A percentile compares a stretch with the other conserved stretches of the same genome.
phyloP scores from a whole-genome alignment of 1,140 invertebrate species.

The Heterodera carotae region DNA sequence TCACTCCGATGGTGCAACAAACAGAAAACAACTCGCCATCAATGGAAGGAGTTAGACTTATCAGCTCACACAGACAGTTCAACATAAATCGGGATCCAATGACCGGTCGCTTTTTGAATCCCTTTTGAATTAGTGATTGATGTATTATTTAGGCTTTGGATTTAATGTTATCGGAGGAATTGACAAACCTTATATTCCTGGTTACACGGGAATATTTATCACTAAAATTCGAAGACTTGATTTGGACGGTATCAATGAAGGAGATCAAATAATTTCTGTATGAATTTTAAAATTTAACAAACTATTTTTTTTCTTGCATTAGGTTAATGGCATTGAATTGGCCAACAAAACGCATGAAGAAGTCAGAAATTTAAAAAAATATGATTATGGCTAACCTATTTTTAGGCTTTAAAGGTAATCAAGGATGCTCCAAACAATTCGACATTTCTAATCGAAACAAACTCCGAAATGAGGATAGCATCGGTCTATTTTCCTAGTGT shows the following conservation, averaged over 20 bases:
- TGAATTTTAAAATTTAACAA: neutral
- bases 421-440: neutral
- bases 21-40: neutral
- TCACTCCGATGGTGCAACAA: neutral
- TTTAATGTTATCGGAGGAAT: conserved; percentile 18
- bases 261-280: conserved; percentile 16
- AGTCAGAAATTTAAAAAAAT: neutral
- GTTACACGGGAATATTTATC: conserved; percentile 18
- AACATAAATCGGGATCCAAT: neutral
- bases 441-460: neutral
- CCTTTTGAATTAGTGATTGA: neutral
- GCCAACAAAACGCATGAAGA: conserved; percentile 7
- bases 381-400: neutral
- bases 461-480: neutral
- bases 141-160: conserved; percentile 11
- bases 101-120: neutral
- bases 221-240: neutral
- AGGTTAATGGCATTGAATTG: conserved; percentile 24
- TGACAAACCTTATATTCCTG: conserved; percentile 14
- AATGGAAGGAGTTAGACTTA: neutral
- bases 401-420: neutral
- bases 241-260: conserved; percentile 20
- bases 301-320: neutral
- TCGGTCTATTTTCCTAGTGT: neutral
- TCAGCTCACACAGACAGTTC: neutral